Evolutionary conservation across 2,797 vertebrate genomes (phyloP), one percentile per base, ranked within the genome.

Genomic region (Brachymystax lenok): DNA sequence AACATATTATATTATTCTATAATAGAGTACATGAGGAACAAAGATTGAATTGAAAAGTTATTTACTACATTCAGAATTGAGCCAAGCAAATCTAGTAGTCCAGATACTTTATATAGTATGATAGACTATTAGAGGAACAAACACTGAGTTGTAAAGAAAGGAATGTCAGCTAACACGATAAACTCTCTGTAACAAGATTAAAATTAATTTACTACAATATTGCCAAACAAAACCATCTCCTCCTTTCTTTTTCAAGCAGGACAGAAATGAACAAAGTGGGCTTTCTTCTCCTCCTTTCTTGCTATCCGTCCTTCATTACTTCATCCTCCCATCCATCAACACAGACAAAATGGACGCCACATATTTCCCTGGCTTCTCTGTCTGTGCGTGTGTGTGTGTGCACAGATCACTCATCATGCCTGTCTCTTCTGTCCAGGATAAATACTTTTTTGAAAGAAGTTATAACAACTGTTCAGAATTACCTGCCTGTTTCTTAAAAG

Each of bases 401-500:
- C 63, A 7, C 69, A 35, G 72, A 74, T 88, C 82, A 84, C 74
- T 85, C 86, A 76, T 46, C 73, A 40, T 61, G 66, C 69, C 71
- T 82, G 83, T 40, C 35, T 85, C 81, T 73, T 66, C 56, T 70
- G 63, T 73, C 74, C 77, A 66, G 73, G 73, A 77, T 51, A 77
- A 77, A 83, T 86, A 30, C 77, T 51, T 79, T 83, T 69, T 79
- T 69, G 63, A 73, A 81, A 81, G 84, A 79, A 77, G 73, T 74
- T 85, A 88, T 68, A 74, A 81, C 80, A 75, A 77, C 33, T 35
- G 70, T 69, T 68, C 83, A 83, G 76, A 88, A 84, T 86, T 85
- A 84, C 75, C 74, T 74, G 72, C 67, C 79, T 64, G 77, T 84
- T 84, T 90, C 86, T 89, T 88, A 84, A 86, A 86, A 78, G 77